phyloP scores from a whole-genome alignment of 1,140 invertebrate genomes.

The Geopemphigus sp. region DNA sequence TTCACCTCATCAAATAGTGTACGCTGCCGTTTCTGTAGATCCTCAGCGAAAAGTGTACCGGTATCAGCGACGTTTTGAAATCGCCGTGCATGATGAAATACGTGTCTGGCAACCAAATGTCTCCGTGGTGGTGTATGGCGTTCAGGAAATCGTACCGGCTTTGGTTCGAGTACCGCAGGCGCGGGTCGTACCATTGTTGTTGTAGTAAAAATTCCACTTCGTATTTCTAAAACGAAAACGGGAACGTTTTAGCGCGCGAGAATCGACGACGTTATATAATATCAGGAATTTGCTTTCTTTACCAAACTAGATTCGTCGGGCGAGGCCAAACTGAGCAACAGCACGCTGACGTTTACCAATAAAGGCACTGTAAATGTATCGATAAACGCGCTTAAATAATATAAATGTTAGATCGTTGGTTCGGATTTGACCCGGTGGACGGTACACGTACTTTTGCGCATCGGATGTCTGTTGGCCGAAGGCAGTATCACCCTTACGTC shows the following conservation, averaged over 20 bases:
- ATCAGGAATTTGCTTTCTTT: slow-evolving; percentile 65
- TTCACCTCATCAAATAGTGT: slow-evolving; percentile 84
- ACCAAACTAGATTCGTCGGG: slow-evolving; percentile 93
- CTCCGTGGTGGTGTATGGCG: slow-evolving; percentile 83
- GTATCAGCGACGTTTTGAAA: slow-evolving; percentile 87
- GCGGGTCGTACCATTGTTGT: slow-evolving; percentile 86
- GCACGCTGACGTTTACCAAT: slow-evolving; percentile 87
- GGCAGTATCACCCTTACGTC: slow-evolving; percentile 58
- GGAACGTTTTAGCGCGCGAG: no score
- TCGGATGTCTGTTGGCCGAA: slow-evolving; percentile 36
- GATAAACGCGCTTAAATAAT: no score
- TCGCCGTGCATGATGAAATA: slow-evolving; percentile 95
- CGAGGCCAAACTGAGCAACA: slow-evolving; percentile 86
- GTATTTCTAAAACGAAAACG: slow-evolving; percentile 72
- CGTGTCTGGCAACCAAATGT: slow-evolving; percentile 88
- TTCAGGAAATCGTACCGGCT: slow-evolving; percentile 82
- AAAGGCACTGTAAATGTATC: slow-evolving; percentile 84
- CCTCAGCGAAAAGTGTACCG: slow-evolving; percentile 83
- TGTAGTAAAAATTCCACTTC: slow-evolving; percentile 89
- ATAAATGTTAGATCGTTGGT: no score
- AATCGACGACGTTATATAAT: no score
- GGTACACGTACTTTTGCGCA: slow-evolving; percentile 26
- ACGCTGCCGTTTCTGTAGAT: slow-evolving; percentile 89
- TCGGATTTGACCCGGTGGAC: background rate
- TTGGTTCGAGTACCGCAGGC: slow-evolving; percentile 79